A percentile compares a stretch with the other conserved stretches of the same genome.
Conservation (phyloP, 2,888 invertebrate species). For the Thymelicus acteon region DNA sequence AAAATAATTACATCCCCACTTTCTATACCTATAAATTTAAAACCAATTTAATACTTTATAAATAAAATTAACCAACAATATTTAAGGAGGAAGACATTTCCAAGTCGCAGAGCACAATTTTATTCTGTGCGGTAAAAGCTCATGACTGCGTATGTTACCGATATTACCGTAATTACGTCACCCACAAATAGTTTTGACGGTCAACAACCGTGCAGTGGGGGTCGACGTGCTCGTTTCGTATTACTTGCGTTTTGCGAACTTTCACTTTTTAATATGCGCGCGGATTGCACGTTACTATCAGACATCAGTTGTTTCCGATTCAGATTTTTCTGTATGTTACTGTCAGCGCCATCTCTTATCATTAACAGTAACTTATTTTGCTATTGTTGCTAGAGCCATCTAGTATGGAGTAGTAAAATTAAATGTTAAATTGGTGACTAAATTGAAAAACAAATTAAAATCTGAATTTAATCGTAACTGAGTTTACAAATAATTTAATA, state of each 20-base stretch:
- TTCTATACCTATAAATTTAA: too few species aligned
- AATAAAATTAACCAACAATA: background rate
- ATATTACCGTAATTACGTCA: conserved; percentile 63
- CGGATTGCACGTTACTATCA: conserved; percentile 16
- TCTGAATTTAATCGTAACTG: too few species aligned
- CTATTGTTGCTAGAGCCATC: conserved; percentile 46
- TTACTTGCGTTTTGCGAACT: conserved; percentile 54
- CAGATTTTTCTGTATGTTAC: background rate
- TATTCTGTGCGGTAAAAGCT: conserved; percentile 42
- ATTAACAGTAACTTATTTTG: too few species aligned
- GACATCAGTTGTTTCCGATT: background rate
- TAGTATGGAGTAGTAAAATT: conserved; percentile 45
- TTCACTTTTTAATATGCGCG: conserved; percentile 63
- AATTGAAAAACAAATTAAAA: background rate
- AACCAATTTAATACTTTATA: too few species aligned
- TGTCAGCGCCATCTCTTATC: background rate
- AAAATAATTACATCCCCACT: too few species aligned
- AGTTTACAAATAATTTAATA: too few species aligned
- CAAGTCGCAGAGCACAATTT: background rate
- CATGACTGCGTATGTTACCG: conserved; percentile 38
- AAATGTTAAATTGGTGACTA: too few species aligned
- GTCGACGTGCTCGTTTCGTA: conserved; percentile 65
- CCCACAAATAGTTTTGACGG: conserved; percentile 69
- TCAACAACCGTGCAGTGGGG: conserved; percentile 76
- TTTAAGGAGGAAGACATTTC: conserved; percentile 3